Base-by-base conservation (phyloP, 2,888 invertebrate species). In the Mimachlamys varia region DNA sequence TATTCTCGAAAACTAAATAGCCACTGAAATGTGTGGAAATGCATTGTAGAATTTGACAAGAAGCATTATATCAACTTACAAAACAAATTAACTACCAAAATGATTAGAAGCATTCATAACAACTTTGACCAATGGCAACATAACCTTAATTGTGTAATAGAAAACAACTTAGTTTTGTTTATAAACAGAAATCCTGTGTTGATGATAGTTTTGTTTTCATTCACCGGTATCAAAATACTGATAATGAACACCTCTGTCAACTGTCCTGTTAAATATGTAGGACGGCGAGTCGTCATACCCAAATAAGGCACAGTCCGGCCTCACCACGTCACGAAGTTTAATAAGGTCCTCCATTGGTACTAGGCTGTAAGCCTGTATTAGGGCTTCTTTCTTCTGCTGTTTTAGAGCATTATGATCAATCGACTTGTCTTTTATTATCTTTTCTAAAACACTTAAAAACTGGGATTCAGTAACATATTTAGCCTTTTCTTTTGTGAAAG, bases 221-320 rank as follows among this genome's bases (percentile, higher is more conserved):
- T 76, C 27, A 33, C 33, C 76, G 12, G 33, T 10, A 33, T 76
- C 33, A 17, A 76, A 76, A 76, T 76, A 76, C 33, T 33, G 33
- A 76, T 76, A 76, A 2, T 62, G 62, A 62, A n/a, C 62, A 22
- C 76, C 12, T 12, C 33, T 33, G 12, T 76, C 76, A 15, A 0
- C 76, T 15, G 76, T 76, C 76, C 93, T 91, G 53, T 62, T 44
- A 53, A 93, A 92, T n/a, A 93, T 76, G 62, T 88, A 53, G 49
- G 89, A 49, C 4, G 92, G 92, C 13, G 90, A 58, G 13, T 91
- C 88, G 53, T 94, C 93, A 90, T 95, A 95, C 13, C 91, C 92
- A 91, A 95, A 95, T 22, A 94, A 90, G 50, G 92, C 89, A 90
- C 94, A 95, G 88, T 95, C 95, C 17, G 93, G 92, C 22, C 76